These are phyloP conservation scores for Lates japonicus DNA, from an alignment of 2,797 vertebrate genomes.

Conservation along the genomic window DNA sequence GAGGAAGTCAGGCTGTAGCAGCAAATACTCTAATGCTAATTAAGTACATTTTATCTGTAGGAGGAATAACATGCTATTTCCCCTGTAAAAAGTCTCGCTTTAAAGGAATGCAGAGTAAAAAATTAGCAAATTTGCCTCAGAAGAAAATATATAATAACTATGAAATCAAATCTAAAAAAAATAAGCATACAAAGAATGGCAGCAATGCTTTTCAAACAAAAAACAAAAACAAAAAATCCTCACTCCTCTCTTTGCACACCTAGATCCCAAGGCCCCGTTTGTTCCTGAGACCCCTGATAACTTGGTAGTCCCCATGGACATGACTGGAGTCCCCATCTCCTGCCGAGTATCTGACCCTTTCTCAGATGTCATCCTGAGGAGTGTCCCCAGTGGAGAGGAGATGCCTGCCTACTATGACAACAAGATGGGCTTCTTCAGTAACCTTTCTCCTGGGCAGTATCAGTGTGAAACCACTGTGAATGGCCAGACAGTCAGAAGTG, in stretches of 20 bases:
- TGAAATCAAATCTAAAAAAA: neutral
- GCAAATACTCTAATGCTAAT: neutral
- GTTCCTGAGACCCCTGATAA: slow-evolving; percentile 84
- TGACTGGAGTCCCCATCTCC: slow-evolving; percentile 84
- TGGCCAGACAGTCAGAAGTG: slow-evolving; percentile 81
- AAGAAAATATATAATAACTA: neutral
- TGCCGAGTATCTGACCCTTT: slow-evolving; percentile 91
- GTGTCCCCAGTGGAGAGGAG: slow-evolving; percentile 74
- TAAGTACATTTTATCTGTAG: neutral
- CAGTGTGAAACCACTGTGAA: slow-evolving; percentile 88
- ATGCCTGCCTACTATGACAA: slow-evolving; percentile 85
- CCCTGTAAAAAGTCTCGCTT: neutral
- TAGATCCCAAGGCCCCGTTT: slow-evolving; percentile 92
- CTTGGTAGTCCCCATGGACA: slow-evolving; percentile 77
- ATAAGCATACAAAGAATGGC: neutral
- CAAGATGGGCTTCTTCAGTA: slow-evolving; percentile 90
- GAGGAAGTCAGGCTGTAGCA: neutral
- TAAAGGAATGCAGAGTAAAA: neutral
- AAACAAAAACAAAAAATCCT: neutral
- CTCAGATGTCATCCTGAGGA: slow-evolving; percentile 86
- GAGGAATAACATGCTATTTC: neutral
- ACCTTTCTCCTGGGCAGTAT: slow-evolving; percentile 87
- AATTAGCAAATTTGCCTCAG: no score
- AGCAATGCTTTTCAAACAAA: neutral
- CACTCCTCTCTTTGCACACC: neutral